Base-by-base conservation (phyloP, 2,797 vertebrate genomes). In the Darevskia nairensis region DNA sequence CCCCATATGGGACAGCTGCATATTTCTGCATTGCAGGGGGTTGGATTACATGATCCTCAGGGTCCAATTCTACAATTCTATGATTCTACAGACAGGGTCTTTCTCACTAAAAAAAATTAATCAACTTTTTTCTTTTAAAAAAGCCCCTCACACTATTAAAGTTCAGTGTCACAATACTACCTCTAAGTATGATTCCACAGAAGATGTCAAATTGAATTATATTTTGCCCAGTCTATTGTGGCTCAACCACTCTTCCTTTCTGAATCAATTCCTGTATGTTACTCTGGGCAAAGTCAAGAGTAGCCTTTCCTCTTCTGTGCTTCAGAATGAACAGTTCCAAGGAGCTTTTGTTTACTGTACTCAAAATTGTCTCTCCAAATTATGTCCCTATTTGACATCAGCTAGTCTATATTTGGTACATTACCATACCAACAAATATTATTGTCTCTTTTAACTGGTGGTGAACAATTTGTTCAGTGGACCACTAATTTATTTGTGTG, bases 201-300 rank as follows among this genome's bases (percentile, higher is more conserved):
- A 94, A 86, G 35, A 87, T 68, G 88, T 87, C 89, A 94, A 85
- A 91, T 86, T 78, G 82, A 89, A 92, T 93, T 89, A 89, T 29
- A 79, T 90, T 89, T 23, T 50, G 29, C 50, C 84, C 89, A 61
- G 84, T 91, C 80, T 84, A 72, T 84, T 90, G 13, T 23, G n/a
- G 50, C 75, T 94, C 84, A 91, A 85, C 89, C 87, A 80, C 88
- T 77, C 9, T 91, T 92, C 82, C 77, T 90, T 91, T 87, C n/a
- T 91, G 71, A 81, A 87, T 82, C 88, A 89, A 85, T 85, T 93
- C 92, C 90, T 94, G 68, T 23, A 88, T 91, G 59, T 83, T 89
- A 91, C 91, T 93, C 82, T 86, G 85, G 87, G 90, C 92, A 94
- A 95, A 89, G 87, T 92, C 89, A 92, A 86, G 89, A 91, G 86